These are phyloP conservation scores for Sogatella furcifera DNA, from an alignment of 1,140 invertebrate species.

Conservation along the genomic window DNA sequence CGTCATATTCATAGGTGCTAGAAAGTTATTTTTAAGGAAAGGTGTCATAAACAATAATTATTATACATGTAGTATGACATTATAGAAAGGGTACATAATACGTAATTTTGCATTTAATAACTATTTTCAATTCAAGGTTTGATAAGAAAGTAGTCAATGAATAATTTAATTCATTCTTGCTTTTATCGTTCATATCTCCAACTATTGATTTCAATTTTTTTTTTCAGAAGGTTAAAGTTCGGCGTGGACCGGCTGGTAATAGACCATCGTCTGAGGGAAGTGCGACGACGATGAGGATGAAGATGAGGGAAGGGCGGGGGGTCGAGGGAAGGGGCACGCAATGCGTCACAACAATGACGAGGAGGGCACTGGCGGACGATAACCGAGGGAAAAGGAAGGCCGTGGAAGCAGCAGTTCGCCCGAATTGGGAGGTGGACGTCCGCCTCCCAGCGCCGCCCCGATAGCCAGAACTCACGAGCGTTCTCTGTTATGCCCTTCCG, in stretches of 20 bases:
- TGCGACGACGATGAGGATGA: conserved; percentile 22
- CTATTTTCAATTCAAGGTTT: no score
- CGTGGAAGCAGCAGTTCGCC: conserved; percentile 38
- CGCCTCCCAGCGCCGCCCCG: conserved; percentile 39
- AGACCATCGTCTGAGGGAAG: not conserved
- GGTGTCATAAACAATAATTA: no score
- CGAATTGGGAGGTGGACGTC: conserved; percentile 57
- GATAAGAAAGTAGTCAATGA: no score
- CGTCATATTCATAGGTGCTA: no score
- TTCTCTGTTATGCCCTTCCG: conserved; percentile 69
- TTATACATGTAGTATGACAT: no score
- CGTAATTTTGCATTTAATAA: no score
- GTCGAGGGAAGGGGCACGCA: conserved; percentile 33
- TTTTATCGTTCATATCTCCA: no score
- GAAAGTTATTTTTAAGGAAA: no score
- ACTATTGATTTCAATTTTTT: no score
- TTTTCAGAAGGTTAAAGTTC: conserved; percentile 55
- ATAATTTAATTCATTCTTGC: no score
- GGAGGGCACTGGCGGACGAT: conserved; percentile 21
- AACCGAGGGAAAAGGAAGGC: conserved; percentile 23
- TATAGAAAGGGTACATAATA: no score
- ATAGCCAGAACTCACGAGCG: conserved; percentile 42
- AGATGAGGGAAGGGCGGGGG: conserved; percentile 10
- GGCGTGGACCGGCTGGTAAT: conserved; percentile 53
- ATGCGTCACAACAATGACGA: conserved; percentile 44